Percentiles rank a stretch among this genome's conserved stretches.
These are phyloP conservation scores for Seira sanloemensis DNA, from an alignment of 2,888 invertebrate genomes.

Conservation along the genomic window DNA sequence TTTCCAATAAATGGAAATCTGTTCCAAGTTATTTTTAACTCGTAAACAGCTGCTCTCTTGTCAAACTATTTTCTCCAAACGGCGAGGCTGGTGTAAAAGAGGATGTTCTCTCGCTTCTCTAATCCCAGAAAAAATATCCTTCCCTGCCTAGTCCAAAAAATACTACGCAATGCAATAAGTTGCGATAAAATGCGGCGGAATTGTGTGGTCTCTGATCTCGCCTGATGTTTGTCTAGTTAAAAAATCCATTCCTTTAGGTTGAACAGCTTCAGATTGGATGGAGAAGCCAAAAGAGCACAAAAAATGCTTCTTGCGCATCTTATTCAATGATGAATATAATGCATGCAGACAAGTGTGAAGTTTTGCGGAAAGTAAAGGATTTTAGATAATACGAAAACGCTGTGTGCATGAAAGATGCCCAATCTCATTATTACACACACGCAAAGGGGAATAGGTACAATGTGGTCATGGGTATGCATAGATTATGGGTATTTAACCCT, in stretches of 20 bases:
- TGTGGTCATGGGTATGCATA: constrained; percentile 3
- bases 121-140: not conserved
- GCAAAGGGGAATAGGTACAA: not conserved
- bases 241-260: too few species aligned
- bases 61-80: constrained; percentile 39
- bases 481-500: constrained; percentile 14
- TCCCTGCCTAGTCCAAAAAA: too few species aligned
- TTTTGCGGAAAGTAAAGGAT: not conserved
- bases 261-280: too few species aligned
- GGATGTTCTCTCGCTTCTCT: not conserved
- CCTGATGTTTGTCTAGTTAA: too few species aligned
- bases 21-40: constrained; percentile 1
- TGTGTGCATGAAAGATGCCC: not conserved
- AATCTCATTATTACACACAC: constrained; percentile 9
- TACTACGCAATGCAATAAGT: constrained; percentile 16
- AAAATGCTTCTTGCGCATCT: not conserved
- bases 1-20: not conserved
- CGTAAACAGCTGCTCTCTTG: constrained; percentile 59
- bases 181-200: constrained; percentile 5
- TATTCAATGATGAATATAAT: not conserved
- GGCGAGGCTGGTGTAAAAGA: not conserved
- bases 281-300: too few species aligned
- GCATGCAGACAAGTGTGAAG: not conserved
- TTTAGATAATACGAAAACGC: constrained; percentile 1
- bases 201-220: too few species aligned